These are phyloP conservation scores for Meloidogyne floridensis DNA, from an alignment of 1,140 invertebrate species.

Conservation along the genomic window DNA sequence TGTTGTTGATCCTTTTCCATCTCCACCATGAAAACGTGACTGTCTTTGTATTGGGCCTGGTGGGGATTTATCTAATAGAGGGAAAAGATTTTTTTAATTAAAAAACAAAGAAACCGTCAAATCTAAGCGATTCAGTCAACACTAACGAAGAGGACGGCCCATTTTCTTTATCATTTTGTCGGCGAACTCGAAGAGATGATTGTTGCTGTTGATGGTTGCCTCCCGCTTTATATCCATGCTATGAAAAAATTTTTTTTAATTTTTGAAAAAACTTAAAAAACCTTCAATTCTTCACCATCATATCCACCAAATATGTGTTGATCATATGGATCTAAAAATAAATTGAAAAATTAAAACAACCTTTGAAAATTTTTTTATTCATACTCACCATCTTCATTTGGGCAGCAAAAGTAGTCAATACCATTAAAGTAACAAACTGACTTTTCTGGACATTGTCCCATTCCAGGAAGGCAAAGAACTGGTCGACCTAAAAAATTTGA, in stretches of 20 bases:
- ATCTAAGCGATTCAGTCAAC: constrained; percentile 51
- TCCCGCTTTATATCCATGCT: constrained; percentile 59
- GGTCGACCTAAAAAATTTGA: constrained; percentile 41
- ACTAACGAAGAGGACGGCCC: constrained; percentile 42
- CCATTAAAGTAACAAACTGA: constrained; percentile 66
- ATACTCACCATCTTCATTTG: constrained; percentile 53
- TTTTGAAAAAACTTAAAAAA: background rate
- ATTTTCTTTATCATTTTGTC: constrained; percentile 8
- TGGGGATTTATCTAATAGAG: constrained; percentile 23
- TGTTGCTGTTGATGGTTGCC: constrained; percentile 21
- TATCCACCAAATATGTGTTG: constrained; percentile 64
- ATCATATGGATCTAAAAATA: constrained; percentile 60
- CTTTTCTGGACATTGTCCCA: constrained; percentile 62
- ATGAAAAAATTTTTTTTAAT: constrained; percentile 35
- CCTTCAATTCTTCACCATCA: constrained; percentile 60
- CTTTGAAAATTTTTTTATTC: background rate
- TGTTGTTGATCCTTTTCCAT: background rate
- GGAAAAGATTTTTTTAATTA: background rate
- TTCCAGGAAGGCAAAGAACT: constrained; percentile 63
- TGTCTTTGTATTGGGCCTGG: constrained; percentile 3
- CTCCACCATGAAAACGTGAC: background rate
- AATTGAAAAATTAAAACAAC: background rate
- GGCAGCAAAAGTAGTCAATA: constrained; percentile 64
- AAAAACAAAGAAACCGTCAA: constrained; percentile 44
- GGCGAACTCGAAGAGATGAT: constrained; percentile 36